Base-by-base conservation (phyloP, 1,140 invertebrate genomes). In the Teleogryllus occipitalis region DNA sequence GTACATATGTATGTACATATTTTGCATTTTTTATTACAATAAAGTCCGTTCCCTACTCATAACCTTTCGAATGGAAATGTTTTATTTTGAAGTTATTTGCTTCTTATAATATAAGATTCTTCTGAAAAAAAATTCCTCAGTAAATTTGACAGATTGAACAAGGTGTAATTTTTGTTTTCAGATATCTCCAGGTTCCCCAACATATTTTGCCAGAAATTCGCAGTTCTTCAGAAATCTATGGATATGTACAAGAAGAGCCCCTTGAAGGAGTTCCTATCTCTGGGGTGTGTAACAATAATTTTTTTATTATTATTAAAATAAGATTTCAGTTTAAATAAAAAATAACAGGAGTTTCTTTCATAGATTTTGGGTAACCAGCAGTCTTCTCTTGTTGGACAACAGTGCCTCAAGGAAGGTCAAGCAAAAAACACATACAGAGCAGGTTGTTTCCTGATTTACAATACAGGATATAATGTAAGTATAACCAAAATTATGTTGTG, bases 381-480 rank as follows among this genome's bases (percentile, higher is more conserved):
- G 86, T 91, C 93, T 72, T 93, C 94, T 72, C 84, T 96, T 39
- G 89, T 96, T 73, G 94, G 95, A n/a, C 93, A 96, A 82, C 85
- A 90, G 75, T 96, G 94, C 83, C 87, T 95, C 75, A 88, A 87
- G 81, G 87, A 89, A 80, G 94, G 94, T 6, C 89, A 92, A 83
- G 92, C 93, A 14, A 96, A 96, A 85, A 93, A 91, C 82, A 96
- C 94, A 22, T 93, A 93, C 85, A 93, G 94, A n/a, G 95, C 93
- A 54, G 94, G 94, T 76, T 95, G 93, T 82, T 96, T 95, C 84
- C 86, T 96, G 39, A 86, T 96, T 5, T 94, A 91, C 82, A 96
- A 96, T 83, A 95, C 93, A 48, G 94, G 94, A 48, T 86, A 85
- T 27, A 83, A 89, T 82, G 91, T 92, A 85, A 82, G 82, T 83